These are phyloP conservation scores for Bubo bubo DNA, from an alignment of 2,113 vertebrate genomes.

Conservation along the genomic window DNA sequence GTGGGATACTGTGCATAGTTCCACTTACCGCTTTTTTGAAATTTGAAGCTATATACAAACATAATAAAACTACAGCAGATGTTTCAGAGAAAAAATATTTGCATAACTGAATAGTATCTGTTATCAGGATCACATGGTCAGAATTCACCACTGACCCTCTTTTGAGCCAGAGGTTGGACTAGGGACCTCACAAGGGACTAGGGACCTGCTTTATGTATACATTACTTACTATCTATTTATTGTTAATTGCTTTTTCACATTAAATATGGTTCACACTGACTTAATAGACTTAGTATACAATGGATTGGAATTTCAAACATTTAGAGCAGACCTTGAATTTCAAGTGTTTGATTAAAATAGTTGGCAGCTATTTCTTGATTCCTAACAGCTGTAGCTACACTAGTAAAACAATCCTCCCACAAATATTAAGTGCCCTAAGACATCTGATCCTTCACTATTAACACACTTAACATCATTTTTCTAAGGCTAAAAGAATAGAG, in stretches of 20 bases:
- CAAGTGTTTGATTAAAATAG: not conserved
- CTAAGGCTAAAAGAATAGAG: not conserved
- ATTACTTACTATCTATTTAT: not conserved
- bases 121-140: not conserved
- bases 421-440: not conserved
- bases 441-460: not conserved
- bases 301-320: not conserved
- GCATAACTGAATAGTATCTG: not conserved
- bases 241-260: not conserved
- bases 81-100: not conserved
- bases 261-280: not conserved
- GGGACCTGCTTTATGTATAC: not conserved
- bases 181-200: not conserved
- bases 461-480: not conserved
- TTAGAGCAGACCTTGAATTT: not conserved
- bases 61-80: not conserved
- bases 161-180: not conserved
- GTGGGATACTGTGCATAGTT: not conserved
- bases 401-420: not conserved
- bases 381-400: not conserved
- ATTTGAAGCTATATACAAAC: not conserved
- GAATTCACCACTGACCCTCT: not conserved
- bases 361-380: not conserved
- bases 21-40: not conserved
- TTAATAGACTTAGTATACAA: not conserved